A percentile compares a stretch with the other conserved stretches of the same genome.
Evolutionary conservation across 2,888 invertebrate genomes (phyloP).

Genomic region (Aquatica leii): DNA sequence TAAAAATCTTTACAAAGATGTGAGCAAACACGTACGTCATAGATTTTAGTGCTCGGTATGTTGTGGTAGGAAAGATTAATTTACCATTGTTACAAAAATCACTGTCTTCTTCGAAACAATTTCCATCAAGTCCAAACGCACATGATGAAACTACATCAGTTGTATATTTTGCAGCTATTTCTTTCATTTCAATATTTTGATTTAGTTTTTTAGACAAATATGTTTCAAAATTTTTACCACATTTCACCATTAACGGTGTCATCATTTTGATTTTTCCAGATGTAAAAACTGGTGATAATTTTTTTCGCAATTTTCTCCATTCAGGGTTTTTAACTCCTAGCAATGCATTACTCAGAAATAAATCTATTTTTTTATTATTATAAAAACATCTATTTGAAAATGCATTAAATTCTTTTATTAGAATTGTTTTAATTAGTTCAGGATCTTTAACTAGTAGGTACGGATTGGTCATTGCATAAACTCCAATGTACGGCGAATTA

Average conservation of each 20-base stretch:
- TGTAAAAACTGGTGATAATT: conserved; percentile 65
- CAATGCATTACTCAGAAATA: conserved; percentile 58
- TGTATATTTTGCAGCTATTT: conserved; percentile 52
- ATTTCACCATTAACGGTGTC: conserved; percentile 61
- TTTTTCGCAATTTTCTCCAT: conserved; percentile 65
- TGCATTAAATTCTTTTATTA: conserved; percentile 62
- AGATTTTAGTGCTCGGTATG: conserved; percentile 46
- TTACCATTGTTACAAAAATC: conserved; percentile 46
- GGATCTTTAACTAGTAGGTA: conserved; percentile 61
- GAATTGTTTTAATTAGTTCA: conserved; percentile 60
- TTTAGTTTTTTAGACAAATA: conserved; percentile 34
- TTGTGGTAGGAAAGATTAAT: conserved; percentile 48
- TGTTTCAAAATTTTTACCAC: conserved; percentile 49
- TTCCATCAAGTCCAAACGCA: conserved; percentile 36
- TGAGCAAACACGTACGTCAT: conserved; percentile 54
- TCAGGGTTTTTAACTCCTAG: conserved; percentile 61
- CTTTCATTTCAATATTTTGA: conserved; percentile 41
- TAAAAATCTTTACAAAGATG: conserved; percentile 52
- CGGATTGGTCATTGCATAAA: conserved; percentile 63
- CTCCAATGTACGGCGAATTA: conserved; percentile 58
- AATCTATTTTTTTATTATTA: conserved; percentile 57
- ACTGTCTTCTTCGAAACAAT: conserved; percentile 11
- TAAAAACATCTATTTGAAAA: conserved; percentile 62
- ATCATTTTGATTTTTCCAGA: conserved; percentile 65
- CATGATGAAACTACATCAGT: conserved; percentile 59